These are phyloP conservation scores for Pristionchus arcanus DNA, from an alignment of 2,888 invertebrate genomes.

Conservation along the genomic window DNA sequence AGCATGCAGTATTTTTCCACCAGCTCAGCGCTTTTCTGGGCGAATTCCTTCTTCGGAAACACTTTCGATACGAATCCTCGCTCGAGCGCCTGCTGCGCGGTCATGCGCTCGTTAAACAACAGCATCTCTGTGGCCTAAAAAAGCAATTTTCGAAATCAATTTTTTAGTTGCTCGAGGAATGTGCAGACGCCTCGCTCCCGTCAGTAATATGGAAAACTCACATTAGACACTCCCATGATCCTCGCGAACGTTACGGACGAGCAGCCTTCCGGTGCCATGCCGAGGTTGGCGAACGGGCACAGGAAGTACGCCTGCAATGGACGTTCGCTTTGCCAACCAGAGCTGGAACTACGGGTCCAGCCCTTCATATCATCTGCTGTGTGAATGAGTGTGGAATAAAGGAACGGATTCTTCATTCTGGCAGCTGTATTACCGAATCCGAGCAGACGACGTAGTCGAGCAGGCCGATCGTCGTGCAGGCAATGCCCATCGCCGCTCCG, in stretches of 20 bases:
- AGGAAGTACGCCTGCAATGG: constrained; percentile 39
- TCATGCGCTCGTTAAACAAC: constrained; percentile 36
- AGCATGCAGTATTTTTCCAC: constrained; percentile 38
- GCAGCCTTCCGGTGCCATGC: background rate
- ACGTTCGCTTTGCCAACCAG: too few relatives aligned
- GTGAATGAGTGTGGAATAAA: too few relatives aligned
- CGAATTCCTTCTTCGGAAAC: constrained; percentile 10
- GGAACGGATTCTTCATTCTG: too few relatives aligned
- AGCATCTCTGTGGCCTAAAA: constrained; percentile 27
- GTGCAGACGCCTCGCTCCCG: too few relatives aligned
- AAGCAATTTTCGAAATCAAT: too few relatives aligned
- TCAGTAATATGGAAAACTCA: background rate
- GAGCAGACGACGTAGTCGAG: constrained; percentile 92
- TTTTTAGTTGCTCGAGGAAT: too few relatives aligned
- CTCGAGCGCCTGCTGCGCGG: background rate
- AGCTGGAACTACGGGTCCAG: too few relatives aligned
- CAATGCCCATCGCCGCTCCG: constrained; percentile 96
- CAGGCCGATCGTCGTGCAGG: constrained; percentile 89
- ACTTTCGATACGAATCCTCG: constrained; percentile 44
- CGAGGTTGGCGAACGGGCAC: background rate
- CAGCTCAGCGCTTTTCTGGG: background rate
- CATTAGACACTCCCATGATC: constrained; percentile 21
- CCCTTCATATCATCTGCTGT: too few relatives aligned
- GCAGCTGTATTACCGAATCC: constrained; percentile 82
- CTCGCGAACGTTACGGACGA: background rate